Conservation (phyloP, 2,888 invertebrate genomes). For the Dryadula phaetusa region DNA sequence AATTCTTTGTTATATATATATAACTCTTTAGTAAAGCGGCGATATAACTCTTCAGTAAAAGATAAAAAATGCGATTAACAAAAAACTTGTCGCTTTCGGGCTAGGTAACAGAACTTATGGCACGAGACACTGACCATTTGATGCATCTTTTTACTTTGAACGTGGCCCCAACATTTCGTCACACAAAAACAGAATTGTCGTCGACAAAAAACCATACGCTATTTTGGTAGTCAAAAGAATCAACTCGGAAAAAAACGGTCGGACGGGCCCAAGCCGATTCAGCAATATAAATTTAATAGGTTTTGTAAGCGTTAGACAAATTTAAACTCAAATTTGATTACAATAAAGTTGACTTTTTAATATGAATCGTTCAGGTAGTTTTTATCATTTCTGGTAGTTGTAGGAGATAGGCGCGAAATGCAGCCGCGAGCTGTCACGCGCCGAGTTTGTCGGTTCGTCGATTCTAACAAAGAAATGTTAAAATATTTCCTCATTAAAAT, state of each 20-base stretch:
- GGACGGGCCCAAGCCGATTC: conserved; percentile 43
- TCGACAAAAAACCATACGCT: conserved; percentile 34
- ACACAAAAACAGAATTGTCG: conserved; percentile 62
- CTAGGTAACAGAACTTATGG: conserved; percentile 69
- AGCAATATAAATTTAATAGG: conserved; percentile 47
- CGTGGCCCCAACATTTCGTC: conserved; percentile 66
- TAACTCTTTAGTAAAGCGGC: too few relatives aligned
- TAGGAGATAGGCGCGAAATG: conserved; percentile 66
- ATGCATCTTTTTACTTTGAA: conserved; percentile 70
- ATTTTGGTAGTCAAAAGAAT: conserved; percentile 42
- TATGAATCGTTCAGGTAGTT: conserved; percentile 50
- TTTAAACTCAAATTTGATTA: conserved; percentile 19
- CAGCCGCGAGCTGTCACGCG: conserved; percentile 81
- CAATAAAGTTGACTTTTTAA: conserved; percentile 48
- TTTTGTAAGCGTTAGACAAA: conserved; percentile 29
- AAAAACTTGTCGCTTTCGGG: conserved; percentile 51
- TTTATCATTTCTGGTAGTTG: conserved; percentile 55
- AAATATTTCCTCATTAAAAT: too few relatives aligned
- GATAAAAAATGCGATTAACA: conserved; percentile 58
- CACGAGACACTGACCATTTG: conserved; percentile 78
- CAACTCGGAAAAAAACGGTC: conserved; percentile 36
- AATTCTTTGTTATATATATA: too few relatives aligned
- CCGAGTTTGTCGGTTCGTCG: conserved; percentile 61
- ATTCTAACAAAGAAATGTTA: conserved; percentile 29
- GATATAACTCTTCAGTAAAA: neutral